A percentile compares a stretch with the other conserved stretches of the same genome.
Evolutionary conservation across 1,140 invertebrate genomes (phyloP).

Genomic region (Drosophila triauraria): DNA sequence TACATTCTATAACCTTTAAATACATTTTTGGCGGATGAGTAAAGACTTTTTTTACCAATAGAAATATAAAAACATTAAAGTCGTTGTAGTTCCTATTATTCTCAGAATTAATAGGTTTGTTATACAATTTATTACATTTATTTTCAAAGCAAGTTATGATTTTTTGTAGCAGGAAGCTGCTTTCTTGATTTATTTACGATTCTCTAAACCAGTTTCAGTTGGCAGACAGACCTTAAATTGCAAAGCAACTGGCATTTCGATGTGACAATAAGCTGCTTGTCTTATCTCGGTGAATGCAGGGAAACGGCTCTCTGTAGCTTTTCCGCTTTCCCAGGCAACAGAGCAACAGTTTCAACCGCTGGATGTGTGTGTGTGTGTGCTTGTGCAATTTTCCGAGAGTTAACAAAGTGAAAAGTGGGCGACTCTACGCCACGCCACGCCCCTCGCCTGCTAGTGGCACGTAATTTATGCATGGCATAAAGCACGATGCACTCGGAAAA

Average conservation of each 20-base stretch:
- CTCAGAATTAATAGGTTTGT: too few species aligned
- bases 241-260: conserved; percentile 3
- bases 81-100: too few species aligned
- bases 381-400: conserved; percentile 27
- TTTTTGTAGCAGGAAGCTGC: background rate
- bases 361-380: conserved; percentile 2
- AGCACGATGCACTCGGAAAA: conserved; percentile 47
- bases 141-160: background rate
- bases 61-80: too few species aligned
- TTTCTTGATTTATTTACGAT: conserved; percentile 3
- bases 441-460: conserved; percentile 15
- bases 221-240: conserved; percentile 5
- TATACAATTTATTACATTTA: too few species aligned
- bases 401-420: conserved; percentile 38
- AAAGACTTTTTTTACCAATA: too few species aligned
- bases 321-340: background rate
- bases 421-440: background rate
- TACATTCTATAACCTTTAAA: too few species aligned
- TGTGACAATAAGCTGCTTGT: conserved; percentile 31
- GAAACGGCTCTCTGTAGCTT: background rate
- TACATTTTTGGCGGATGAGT: too few species aligned
- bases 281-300: conserved; percentile 25
- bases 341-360: conserved; percentile 13
- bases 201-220: conserved; percentile 1
- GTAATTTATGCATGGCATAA: conserved; percentile 63